Evolutionary conservation across 2,888 invertebrate genomes (phyloP).

Genomic region (Cerceris rybyensis): DNA sequence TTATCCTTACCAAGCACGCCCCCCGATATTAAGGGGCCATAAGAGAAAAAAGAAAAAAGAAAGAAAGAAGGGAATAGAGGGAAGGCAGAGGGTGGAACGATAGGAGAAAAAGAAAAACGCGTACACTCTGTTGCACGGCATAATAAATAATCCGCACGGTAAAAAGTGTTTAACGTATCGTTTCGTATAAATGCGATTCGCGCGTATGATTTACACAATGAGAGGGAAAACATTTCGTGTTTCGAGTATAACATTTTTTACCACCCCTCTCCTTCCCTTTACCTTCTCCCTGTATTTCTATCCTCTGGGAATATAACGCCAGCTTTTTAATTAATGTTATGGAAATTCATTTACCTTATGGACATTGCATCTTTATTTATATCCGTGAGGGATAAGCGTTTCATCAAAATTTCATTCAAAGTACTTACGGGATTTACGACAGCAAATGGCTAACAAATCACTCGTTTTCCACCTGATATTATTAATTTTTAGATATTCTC

Average conservation of each 20-base stretch:
- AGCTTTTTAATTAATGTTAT: not conserved
- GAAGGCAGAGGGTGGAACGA: not conserved
- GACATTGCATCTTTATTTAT: not conserved
- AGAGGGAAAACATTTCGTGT: not conserved
- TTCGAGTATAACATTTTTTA: not conserved
- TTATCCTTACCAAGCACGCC: constrained; percentile 30
- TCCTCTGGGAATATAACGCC: not conserved
- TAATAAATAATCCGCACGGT: constrained; percentile 1
- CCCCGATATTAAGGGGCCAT: constrained; percentile 26
- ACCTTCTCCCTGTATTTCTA: not conserved
- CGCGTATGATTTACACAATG: not conserved
- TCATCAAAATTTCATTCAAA: not conserved
- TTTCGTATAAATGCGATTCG: not conserved
- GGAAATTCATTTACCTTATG: constrained; percentile 1
- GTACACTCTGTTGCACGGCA: constrained; percentile 17
- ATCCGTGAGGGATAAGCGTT: not conserved
- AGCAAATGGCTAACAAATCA: too few species aligned
- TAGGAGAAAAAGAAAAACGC: constrained; percentile 4
- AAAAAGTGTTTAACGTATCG: constrained; percentile 2
- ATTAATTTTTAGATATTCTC: too few species aligned
- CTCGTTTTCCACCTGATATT: too few species aligned
- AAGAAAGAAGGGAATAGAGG: not conserved
- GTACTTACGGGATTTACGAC: not conserved
- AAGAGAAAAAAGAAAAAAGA: constrained; percentile 18
- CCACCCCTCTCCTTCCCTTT: too few species aligned